Conservation (phyloP, 2,797 vertebrate genomes). For the Champsocephalus esox region DNA sequence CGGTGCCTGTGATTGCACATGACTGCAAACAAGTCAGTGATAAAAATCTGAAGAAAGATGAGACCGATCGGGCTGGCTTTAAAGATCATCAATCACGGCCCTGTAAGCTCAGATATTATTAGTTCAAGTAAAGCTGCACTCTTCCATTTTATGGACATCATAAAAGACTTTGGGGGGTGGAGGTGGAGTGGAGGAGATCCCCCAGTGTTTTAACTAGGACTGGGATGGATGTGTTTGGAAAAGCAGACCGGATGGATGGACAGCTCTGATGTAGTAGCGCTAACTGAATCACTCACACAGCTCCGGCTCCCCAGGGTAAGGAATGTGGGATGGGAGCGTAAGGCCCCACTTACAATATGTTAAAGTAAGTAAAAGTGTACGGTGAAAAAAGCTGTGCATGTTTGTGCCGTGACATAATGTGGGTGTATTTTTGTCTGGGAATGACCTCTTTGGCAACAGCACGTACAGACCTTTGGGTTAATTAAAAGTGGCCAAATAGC, state of each 20-base stretch:
- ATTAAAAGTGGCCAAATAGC: background rate
- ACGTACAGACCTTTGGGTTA: background rate
- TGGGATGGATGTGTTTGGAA: conserved; percentile 81
- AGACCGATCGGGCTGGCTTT: conserved; percentile 92
- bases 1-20: conserved; percentile 92
- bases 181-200: conserved; percentile 74
- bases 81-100: conserved; percentile 94
- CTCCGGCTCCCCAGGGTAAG: conserved; percentile 54
- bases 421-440: conserved; percentile 16
- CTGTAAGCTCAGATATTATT: conserved; percentile 91
- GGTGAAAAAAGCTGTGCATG: conserved; percentile 14
- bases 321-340: conserved; percentile 57
- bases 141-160: conserved; percentile 93
- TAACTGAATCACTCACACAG: conserved; percentile 78
- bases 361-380: conserved; percentile 52
- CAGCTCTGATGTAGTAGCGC: conserved; percentile 77
- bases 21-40: conserved; percentile 95
- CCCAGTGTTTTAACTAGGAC: conserved; percentile 82
- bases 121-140: conserved; percentile 93
- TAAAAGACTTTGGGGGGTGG: conserved; percentile 83
- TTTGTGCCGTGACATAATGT: background rate
- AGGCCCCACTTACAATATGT: conserved; percentile 59
- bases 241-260: conserved; percentile 80
- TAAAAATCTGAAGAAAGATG: conserved; percentile 98
- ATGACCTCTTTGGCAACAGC: conserved; percentile 16